These are phyloP conservation scores for Olivierus martensii DNA, from an alignment of 1,140 invertebrate species.

Conservation along the genomic window DNA sequence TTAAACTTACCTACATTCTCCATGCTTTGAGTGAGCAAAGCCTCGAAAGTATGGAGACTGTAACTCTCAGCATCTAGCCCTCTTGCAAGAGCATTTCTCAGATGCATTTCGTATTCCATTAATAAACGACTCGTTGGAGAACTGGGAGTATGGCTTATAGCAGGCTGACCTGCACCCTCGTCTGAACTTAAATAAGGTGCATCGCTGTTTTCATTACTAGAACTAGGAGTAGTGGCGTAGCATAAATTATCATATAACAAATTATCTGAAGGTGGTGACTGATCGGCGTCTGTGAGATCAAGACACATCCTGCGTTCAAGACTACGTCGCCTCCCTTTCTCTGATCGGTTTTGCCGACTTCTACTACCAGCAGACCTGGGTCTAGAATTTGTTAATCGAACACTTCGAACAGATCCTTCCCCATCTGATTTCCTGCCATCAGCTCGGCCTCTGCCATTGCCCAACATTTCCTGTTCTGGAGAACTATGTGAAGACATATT, in stretches of 20 bases:
- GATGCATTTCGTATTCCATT: constrained; percentile 72
- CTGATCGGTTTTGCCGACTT: constrained; percentile 12
- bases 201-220: constrained; percentile 22
- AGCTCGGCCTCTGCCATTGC: neutral
- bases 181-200: constrained; percentile 18
- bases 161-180: constrained; percentile 8
- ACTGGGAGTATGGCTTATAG: constrained; percentile 1
- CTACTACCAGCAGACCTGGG: neutral
- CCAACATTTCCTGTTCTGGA: constrained; percentile 54
- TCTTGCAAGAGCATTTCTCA: constrained; percentile 82
- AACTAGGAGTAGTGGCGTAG: constrained; percentile 36
- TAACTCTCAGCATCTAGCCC: constrained; percentile 91
- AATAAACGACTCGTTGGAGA: constrained; percentile 21
- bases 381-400: neutral
- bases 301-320: constrained; percentile 2
- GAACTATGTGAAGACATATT: constrained; percentile 49
- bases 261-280: constrained; percentile 20
- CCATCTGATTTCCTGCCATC: constrained; percentile 7
- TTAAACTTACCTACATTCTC: constrained; percentile 58
- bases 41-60: constrained; percentile 85
- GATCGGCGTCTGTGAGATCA: constrained; percentile 38
- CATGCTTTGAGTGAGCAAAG: constrained; percentile 82
- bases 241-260: constrained; percentile 60
- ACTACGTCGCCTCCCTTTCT: constrained; percentile 16
- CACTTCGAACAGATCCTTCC: constrained; percentile 5